Base-by-base conservation (phyloP, 2,888 invertebrate species). In the Thera britannica region DNA sequence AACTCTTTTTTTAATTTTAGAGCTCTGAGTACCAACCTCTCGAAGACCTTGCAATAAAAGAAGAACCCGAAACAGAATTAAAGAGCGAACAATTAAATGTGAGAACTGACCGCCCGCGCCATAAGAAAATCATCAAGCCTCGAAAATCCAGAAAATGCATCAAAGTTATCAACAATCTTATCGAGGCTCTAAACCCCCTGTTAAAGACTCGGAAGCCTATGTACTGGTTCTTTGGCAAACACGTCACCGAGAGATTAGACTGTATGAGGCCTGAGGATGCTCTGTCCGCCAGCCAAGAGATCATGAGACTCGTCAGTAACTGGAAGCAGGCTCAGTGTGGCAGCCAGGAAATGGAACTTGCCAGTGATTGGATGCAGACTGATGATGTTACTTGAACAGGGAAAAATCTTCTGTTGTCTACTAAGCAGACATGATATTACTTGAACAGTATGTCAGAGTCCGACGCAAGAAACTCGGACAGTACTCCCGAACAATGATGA, bases 141-240 rank as follows among this genome's bases (percentile, higher is more conserved):
- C 81, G 78, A 1, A 81, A 79, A 34, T 79, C 74, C 0, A 77
- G 71, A 0, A 83, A 86, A 72, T 92, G 92, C 67, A 82, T 82
- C 48, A 73, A 80, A 62, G 78, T 92, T 2, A 69, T 93, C 2
- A 85, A 91, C 69, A 85, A 91, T 60, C 79, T 93, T 4, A 63
- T 90, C 1, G 71, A 76, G 69, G 83, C 90, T 0, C 87, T 92
- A 86, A 83, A 83, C 51, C 93, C 93, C 0, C 64, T 89, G n/a
- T 71, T 81, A 3, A 41, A 71, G 2, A 72, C 77, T 11, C 59
- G 72, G 1, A 73, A 78, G 4, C 70, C 66, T 38, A 79, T 72
- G 9, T 91, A 87, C 67, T 89, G 89, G 88, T 90, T 87, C 60
- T 90, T 93, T 38, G 89, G 92, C 0, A 87, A 84, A 71, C 92